These are phyloP conservation scores for Terrapene triunguis DNA, from an alignment of 2,113 vertebrate genomes.

Conservation along the genomic window DNA sequence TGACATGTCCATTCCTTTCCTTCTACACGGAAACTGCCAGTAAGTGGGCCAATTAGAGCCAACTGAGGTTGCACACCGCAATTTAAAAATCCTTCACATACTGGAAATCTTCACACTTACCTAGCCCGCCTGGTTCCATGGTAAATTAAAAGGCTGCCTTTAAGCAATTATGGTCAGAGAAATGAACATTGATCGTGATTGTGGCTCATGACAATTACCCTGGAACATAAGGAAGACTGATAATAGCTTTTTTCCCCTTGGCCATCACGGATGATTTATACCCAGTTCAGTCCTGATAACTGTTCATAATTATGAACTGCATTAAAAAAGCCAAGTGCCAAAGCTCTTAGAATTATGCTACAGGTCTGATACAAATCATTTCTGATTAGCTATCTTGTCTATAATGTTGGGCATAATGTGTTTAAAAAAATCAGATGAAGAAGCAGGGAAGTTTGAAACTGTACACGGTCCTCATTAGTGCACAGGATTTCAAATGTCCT, in stretches of 20 bases:
- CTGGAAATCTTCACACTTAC: constrained; percentile 70
- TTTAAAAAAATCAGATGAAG: constrained; percentile 51
- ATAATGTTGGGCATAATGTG: constrained; percentile 44
- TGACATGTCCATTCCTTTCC: background rate
- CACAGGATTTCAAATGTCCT: constrained; percentile 1
- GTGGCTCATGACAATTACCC: constrained; percentile 78
- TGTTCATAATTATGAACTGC: constrained; percentile 77
- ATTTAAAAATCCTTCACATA: constrained; percentile 63
- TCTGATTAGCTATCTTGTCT: constrained; percentile 73
- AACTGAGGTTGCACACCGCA: constrained; percentile 8
- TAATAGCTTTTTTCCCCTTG: constrained; percentile 78
- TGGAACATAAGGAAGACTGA: constrained; percentile 81
- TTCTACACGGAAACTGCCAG: constrained; percentile 3
- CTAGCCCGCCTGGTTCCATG: constrained; percentile 66
- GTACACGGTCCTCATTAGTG: background rate
- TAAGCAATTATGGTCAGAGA: constrained; percentile 74
- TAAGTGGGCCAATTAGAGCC: constrained; percentile 43
- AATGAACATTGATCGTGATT: constrained; percentile 80
- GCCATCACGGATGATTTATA: constrained; percentile 80
- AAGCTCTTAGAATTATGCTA: constrained; percentile 64
- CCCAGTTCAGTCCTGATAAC: constrained; percentile 72
- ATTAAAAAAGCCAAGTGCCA: constrained; percentile 76
- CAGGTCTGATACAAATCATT: constrained; percentile 74
- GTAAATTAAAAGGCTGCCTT: constrained; percentile 76
- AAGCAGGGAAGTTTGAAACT: constrained; percentile 34